Conservation (phyloP, 2,113 vertebrate species). For the Oxygymnocypris stewartii region DNA sequence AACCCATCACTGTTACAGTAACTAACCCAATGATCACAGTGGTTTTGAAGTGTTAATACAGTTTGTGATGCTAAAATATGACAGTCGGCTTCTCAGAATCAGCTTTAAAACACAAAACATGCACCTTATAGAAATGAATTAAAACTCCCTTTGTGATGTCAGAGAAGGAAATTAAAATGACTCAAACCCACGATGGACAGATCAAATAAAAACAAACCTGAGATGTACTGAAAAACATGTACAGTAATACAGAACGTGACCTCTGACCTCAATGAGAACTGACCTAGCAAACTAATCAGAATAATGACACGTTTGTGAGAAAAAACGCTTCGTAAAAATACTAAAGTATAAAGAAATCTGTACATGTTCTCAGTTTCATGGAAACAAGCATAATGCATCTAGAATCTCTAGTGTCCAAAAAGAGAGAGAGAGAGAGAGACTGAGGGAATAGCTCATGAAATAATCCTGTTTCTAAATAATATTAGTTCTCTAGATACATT, state of each 20-base stretch:
- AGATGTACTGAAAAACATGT: constrained; percentile 35
- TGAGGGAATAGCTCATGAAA: background rate
- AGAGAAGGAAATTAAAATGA: background rate
- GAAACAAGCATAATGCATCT: constrained; percentile 66
- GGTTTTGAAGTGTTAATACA: constrained; percentile 52
- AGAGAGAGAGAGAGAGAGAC: background rate
- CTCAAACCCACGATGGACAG: background rate
- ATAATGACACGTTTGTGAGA: constrained; percentile 27
- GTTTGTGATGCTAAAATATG: constrained; percentile 59
- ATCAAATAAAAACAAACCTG: constrained; percentile 37
- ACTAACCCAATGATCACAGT: constrained; percentile 52
- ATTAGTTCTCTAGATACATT: constrained; percentile 27
- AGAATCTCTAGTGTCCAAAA: constrained; percentile 18
- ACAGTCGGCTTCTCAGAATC: no score
- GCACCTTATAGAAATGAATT: background rate
- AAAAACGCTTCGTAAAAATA: background rate
- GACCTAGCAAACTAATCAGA: background rate
- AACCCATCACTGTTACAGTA: constrained; percentile 42
- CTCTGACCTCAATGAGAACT: background rate
- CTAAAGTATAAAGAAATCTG: background rate
- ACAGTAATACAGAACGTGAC: constrained; percentile 38
- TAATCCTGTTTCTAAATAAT: background rate
- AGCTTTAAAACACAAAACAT: background rate
- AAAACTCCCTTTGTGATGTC: background rate
- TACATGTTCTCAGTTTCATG: constrained; percentile 69